Evolutionary conservation across 2,797 vertebrate species (phyloP), one percentile per base, ranked within the genome.

Genomic region (Urophycis tenuis): DNA sequence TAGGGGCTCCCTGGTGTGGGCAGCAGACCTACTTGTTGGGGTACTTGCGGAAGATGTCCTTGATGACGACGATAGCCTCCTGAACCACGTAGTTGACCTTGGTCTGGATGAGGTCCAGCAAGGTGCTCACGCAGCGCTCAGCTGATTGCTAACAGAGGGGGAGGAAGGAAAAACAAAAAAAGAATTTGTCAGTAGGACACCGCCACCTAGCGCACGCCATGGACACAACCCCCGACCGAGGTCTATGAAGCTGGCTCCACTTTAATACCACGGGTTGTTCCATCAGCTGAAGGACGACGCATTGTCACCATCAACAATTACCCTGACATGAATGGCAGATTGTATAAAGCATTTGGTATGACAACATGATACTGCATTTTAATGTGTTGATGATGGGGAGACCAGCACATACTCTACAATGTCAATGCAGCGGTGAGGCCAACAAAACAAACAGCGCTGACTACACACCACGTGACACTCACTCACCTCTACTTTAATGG

Each of bases 31-130:
- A 99, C 97, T 99, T 99, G 93, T 98, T 99, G 73, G 97, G 97
- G 91, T 99, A 99, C 86, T 99, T 99, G 90, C 97, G 95, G 89
- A 99, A 99, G 87, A 99, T 99, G 91, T 99, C 97, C 87, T 94
- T 99, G 89, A 99, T 99, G 80, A 99, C 97, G 0, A 99, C 96
- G 0, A 99, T 98, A 85, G 97, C 97, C 88, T 99, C 97, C 90
- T 99, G 96, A 73, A 99, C 96, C 88, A 99, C 96, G 1, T 99
- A 98, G 92, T 98, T 99, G 84, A 99, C 96, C 85, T 99, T 99
- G 85, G 96, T 99, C 89, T 98, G 96, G 84, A 99, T 99, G 87
- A 99, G 97, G 89, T 97, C 96, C 0, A 99, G 94, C 81, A 98
- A 89, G 0, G 96, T 98, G 91, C 96, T 98, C 78, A 98, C 96